Evolutionary conservation across 2,113 vertebrate genomes (phyloP), one percentile per base, ranked within the genome.

Genomic region (Gallinago undulata): DNA sequence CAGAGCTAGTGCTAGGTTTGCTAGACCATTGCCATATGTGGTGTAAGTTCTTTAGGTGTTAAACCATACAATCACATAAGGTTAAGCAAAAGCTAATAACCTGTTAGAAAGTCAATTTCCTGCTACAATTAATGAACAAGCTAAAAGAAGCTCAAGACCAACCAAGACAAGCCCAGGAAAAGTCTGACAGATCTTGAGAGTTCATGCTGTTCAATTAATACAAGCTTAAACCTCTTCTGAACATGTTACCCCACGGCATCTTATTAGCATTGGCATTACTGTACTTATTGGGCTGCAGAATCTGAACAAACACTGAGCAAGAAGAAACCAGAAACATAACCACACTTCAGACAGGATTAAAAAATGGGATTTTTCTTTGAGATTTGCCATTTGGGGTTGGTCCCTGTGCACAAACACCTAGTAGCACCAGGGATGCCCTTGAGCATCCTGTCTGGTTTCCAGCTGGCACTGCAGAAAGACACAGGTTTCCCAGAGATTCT

Each of bases 1-100:
- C 7, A 75, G 77, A 63, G 3, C 7, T 60, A 9, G 75, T 0
- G 0, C 24, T 87, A 37, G 0, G 0, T 47, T 93, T 45, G 23
- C 50, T 68, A 51, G 21, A 31, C 10, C 0, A 0, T 43, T 92
- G 10, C 17, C 3, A 9, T 23, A 35, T 2, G 5, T 12, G 6
- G 7, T 35, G 6, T 24, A 73, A 79, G 70, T 41, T 64, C 79
- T 76, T 88, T 12, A 64, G 31, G 22, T 72, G 22, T 17, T 87
- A 78, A 91, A 63, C 8, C 18, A 10, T 35, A 45, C 25, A 59
- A 39, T 43, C 56, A 33, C 3, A 69, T 6, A 64, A 94, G 59
- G 67, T 89, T 85, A 92, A 94, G 39, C 17, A 83, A 79, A 86
- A 89, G 43, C 15, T 83, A 60, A 91, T 80, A 64, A 41, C 3